Base-by-base conservation (phyloP, 2,113 vertebrate species). In the Channa argus region DNA sequence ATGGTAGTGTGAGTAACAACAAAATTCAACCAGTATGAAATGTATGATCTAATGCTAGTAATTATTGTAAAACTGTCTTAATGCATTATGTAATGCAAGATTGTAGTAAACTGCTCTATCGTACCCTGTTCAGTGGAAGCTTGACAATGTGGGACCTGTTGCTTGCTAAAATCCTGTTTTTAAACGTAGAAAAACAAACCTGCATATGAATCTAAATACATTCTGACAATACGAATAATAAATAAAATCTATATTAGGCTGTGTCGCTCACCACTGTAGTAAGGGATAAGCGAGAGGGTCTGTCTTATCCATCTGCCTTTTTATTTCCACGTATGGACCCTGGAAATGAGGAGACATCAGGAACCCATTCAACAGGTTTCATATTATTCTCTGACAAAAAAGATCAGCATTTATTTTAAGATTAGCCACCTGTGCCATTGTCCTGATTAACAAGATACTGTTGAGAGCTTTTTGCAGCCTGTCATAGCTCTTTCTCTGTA, bases 81-180 rank as follows among this genome's bases (percentile, higher is more conserved):
- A 24, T 24, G 24, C 24, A 24, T 24, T 24, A 24, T 24, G 24
- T 24, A 24, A 24, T 24, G 24, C 24, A 24, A 24, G 24, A 24
- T 24, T 24, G 24, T 24, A 24, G 24, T 45, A 3, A 47, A 56
- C 43, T 58, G 41, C 52, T 78, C 62, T 61, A 51, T 70, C 94
- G 87, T 96, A 99, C 97, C 96, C 95, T 97, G 94, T 96, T 96
- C 86, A 95, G 94, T 46, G 96, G 96, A 91, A 99, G 94, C 92
- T 99, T 99, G 94, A 98, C 97, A 51, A 98, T 97, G 88, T 98
- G 96, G 52, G 97, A 99, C 84, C 97, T 95, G 96, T 98, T 99
- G 93, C 97, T 99, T 68, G 96, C 96, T 86, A 99, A 96, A 79
- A 99, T 98, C 97, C 97, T 98, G 76, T 79, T 63, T 45, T 58